Conservation (phyloP, 2,797 vertebrate species). For the Chelon auratus region DNA sequence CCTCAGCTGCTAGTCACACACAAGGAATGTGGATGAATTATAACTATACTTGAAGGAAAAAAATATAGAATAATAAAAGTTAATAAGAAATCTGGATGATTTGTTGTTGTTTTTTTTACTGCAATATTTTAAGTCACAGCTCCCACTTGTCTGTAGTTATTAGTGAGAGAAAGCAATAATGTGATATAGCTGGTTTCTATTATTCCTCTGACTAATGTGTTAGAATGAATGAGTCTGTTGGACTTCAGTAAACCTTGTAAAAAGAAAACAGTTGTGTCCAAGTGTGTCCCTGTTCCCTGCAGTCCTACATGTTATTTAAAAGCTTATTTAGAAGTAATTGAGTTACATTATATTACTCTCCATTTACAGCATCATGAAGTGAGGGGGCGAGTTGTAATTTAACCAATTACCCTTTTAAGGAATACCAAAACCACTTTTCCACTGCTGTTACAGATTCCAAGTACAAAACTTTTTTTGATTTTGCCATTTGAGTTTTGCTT, state of each 20-base stretch:
- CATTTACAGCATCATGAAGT: conserved; percentile 34
- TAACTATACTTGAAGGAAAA: conserved; percentile 42
- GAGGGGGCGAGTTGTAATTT: conserved; percentile 52
- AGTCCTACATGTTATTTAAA: conserved; percentile 3
- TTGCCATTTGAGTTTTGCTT: background rate
- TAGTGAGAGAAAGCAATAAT: conserved; percentile 21
- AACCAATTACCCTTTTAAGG: conserved; percentile 7
- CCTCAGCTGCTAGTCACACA: conserved; percentile 34
- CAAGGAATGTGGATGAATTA: conserved; percentile 71
- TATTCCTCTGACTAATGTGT: conserved; percentile 1
- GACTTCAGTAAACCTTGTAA: conserved; percentile 7
- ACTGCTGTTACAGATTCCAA: background rate
- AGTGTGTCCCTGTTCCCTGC: background rate
- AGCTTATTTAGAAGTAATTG: background rate
- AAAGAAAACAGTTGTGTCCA: background rate
- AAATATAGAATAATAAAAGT: conserved; percentile 19
- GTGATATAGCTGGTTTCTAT: conserved; percentile 15
- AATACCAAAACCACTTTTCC: conserved; percentile 32
- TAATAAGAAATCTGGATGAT: conserved; percentile 27
- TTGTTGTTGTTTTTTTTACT: conserved; percentile 38
- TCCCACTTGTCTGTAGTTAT: conserved; percentile 34
- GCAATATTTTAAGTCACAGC: conserved; percentile 54
- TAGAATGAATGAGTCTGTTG: background rate
- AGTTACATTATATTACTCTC: conserved; percentile 13
- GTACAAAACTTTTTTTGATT: background rate